phyloP scores from a whole-genome alignment of 2,797 vertebrate genomes.

The Rousettus madagascariensis region DNA sequence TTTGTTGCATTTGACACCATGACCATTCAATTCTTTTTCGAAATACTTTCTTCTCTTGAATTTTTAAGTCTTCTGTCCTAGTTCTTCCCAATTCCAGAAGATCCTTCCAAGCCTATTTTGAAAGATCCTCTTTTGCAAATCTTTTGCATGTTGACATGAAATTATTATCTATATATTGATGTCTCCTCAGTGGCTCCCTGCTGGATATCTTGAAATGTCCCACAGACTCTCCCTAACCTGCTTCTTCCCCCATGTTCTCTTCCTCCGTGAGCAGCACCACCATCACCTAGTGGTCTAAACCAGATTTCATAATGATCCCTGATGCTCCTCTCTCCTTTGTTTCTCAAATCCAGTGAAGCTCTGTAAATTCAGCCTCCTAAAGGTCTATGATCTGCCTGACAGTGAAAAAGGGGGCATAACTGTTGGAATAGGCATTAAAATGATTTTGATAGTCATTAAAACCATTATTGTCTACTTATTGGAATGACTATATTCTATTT shows the following conservation, averaged over 20 bases:
- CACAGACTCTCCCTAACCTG: neutral
- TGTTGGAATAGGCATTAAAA: neutral
- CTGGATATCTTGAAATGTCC: neutral
- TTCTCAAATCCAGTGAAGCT: neutral
- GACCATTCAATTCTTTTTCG: neutral
- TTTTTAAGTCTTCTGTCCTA: neutral
- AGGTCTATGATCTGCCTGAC: neutral
- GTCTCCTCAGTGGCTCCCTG: neutral
- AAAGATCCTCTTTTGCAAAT: neutral
- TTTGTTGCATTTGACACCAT: conserved; percentile 4
- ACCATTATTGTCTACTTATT: neutral
- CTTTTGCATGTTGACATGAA: neutral
- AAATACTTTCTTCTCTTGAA: neutral
- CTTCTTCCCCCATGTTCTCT: neutral
- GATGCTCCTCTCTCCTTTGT: neutral
- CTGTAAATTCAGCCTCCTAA: neutral
- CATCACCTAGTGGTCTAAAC: neutral
- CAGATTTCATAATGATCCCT: neutral
- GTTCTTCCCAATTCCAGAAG: neutral
- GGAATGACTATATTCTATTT: neutral
- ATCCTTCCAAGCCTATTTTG: neutral
- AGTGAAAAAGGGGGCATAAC: neutral
- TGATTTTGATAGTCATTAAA: neutral
- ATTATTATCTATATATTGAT: neutral
- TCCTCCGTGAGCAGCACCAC: neutral